Percentiles rank a stretch among this genome's conserved stretches.
phyloP scores from a whole-genome alignment of 2,113 vertebrate species.

The Dicaeum eximium region DNA sequence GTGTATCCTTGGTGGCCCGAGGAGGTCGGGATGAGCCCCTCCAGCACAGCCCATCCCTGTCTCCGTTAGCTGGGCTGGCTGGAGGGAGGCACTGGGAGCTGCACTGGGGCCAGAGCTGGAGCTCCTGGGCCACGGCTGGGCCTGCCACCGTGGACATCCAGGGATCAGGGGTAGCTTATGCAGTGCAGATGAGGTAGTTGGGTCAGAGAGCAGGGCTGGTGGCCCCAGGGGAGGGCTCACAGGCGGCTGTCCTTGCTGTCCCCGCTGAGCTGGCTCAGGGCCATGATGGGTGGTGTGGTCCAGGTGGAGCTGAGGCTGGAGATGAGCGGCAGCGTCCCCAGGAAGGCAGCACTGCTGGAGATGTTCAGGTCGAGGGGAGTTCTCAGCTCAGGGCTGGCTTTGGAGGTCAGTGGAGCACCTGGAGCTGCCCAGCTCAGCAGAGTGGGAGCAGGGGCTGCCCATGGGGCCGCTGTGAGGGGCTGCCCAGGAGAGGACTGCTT shows the following conservation, averaged over 20 bases:
- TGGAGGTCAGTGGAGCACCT: not conserved
- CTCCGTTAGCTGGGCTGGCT: fast-evolving
- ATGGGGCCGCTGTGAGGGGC: fast-evolving
- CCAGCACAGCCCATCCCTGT: fast-evolving
- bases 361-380: not conserved
- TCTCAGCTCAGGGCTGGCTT: not conserved
- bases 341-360: slow-evolving; percentile 1
- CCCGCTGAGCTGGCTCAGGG: not conserved
- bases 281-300: not conserved
- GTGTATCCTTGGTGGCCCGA: not conserved
- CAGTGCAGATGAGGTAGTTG: slow-evolving; percentile 26
- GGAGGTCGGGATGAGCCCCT: fast-evolving
- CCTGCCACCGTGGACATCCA: fast-evolving
- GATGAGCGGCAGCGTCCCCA: not conserved
- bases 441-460: fast-evolving
- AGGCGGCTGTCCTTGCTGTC: slow-evolving; percentile 24
- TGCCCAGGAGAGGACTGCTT: slow-evolving; percentile 12
- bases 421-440: not conserved
- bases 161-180: not conserved
- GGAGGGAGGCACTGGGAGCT: not conserved
- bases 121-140: not conserved
- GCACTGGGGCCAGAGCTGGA: not conserved
- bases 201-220: fast-evolving
- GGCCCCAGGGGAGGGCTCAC: not conserved
- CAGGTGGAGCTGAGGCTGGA: slow-evolving; percentile 12